Percentiles rank a stretch among this genome's conserved stretches.
These are phyloP conservation scores for Rambutsinella grinnellia DNA, from an alignment of 2,888 invertebrate genomes.

Conservation along the genomic window DNA sequence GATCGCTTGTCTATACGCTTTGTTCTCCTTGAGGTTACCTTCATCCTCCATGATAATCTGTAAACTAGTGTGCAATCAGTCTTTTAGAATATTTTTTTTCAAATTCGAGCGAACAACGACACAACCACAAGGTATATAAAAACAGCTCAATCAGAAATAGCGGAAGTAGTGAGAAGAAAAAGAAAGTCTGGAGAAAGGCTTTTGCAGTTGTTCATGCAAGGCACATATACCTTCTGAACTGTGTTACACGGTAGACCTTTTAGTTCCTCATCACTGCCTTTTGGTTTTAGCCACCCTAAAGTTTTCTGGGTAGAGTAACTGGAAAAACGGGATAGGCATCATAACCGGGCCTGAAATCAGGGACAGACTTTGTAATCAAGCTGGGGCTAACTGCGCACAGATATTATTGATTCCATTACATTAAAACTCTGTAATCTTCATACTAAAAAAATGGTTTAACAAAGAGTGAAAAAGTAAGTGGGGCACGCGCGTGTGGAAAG, in stretches of 20 bases:
- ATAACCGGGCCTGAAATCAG: conserved; percentile 45
- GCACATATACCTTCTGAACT: conserved; percentile 28
- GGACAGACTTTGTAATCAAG: conserved; percentile 54
- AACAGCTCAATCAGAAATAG: not conserved
- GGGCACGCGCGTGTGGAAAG: too few species aligned
- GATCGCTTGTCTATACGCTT: not conserved
- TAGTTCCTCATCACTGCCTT: conserved; percentile 50
- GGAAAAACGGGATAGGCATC: conserved; percentile 26
- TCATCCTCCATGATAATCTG: not conserved
- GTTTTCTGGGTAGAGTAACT: too few species aligned
- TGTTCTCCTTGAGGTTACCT: not conserved
- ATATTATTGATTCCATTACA: not conserved
- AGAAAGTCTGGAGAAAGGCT: not conserved
- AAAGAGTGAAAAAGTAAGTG: conserved; percentile 1
- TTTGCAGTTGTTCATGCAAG: conserved; percentile 29
- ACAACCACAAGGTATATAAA: too few species aligned
- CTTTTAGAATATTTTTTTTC: too few species aligned
- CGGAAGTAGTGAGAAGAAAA: not conserved
- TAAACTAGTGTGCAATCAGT: not conserved
- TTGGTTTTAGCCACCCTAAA: conserved; percentile 16
- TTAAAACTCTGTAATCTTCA: conserved; percentile 2
- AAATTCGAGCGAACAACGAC: too few species aligned
- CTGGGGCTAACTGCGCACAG: conserved; percentile 2
- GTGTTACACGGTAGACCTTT: conserved; percentile 46
- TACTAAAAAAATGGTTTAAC: not conserved